Evolutionary conservation across 2,113 vertebrate genomes (phyloP).

Genomic region (Brachypodius melanocephalos): DNA sequence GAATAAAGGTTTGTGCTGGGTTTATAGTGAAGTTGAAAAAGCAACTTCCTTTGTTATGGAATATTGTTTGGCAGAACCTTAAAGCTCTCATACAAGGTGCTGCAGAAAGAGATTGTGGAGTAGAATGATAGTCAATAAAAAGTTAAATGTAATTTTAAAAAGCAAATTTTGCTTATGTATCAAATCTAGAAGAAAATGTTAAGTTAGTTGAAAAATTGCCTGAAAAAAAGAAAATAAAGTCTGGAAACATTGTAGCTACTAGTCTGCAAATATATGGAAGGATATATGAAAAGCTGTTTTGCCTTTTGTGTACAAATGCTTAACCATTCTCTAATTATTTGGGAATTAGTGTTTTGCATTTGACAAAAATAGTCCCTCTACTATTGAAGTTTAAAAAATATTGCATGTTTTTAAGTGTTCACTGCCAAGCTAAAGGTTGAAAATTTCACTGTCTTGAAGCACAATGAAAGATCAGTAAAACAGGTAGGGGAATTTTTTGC

Average conservation of each 20-base stretch:
- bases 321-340: neutral
- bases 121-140: neutral
- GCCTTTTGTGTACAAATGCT: neutral
- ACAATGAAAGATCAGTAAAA: neutral
- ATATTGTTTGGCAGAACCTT: neutral
- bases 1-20: neutral
- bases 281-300: neutral
- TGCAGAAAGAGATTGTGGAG: neutral
- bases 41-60: neutral
- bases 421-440: neutral
- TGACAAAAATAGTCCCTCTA: neutral
- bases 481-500: neutral
- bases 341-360: neutral
- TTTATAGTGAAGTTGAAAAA: neutral
- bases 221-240: neutral
- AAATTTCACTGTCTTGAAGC: neutral
- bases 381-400: neutral
- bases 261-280: neutral
- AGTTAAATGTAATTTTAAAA: neutral
- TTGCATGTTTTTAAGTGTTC: neutral
- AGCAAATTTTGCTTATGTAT: neutral
- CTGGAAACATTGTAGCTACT: neutral
- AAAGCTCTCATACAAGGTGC: neutral
- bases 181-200: neutral
- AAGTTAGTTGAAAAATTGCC: neutral